Evolutionary conservation across 2,113 vertebrate genomes (phyloP).

Genomic region (Scomber scombrus): DNA sequence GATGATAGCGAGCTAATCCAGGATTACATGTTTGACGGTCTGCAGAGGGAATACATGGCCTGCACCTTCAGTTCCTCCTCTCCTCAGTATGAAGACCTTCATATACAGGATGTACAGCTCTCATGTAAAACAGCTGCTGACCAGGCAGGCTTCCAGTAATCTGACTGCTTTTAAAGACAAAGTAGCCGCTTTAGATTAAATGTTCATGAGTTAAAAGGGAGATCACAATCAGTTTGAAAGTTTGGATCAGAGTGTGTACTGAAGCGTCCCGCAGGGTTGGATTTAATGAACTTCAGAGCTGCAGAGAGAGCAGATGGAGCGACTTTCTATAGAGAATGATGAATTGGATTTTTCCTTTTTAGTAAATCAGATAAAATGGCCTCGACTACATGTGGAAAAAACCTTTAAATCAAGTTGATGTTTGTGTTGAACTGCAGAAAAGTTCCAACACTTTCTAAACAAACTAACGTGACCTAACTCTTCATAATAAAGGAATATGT

Average conservation of each 20-base stretch:
- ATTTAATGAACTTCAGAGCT: neutral
- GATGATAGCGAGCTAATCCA: slow-evolving; percentile 57
- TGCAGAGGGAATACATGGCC: slow-evolving; percentile 6
- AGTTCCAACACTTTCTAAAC: too few relatives aligned
- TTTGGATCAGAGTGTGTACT: slow-evolving; percentile 12
- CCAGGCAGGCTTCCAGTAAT: slow-evolving; percentile 7
- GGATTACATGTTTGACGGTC: slow-evolving; percentile 60
- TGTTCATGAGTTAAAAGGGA: slow-evolving; percentile 12
- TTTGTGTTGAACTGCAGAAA: too few relatives aligned
- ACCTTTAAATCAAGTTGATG: too few relatives aligned
- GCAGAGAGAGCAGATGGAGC: neutral
- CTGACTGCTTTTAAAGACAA: neutral
- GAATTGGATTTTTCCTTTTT: too few relatives aligned
- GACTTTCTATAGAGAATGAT: neutral
- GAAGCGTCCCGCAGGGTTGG: slow-evolving; percentile 1
- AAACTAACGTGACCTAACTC: too few relatives aligned
- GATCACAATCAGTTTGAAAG: slow-evolving; percentile 24
- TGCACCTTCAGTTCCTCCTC: neutral
- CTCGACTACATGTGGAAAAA: too few relatives aligned
- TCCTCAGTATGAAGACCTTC: neutral
- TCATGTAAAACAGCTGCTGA: neutral
- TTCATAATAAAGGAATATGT: too few relatives aligned
- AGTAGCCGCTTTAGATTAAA: slow-evolving; percentile 23
- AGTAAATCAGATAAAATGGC: too few relatives aligned
- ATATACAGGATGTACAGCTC: neutral